A percentile compares a stretch with the other conserved stretches of the same genome.
These are phyloP conservation scores for Procambarus virginalis DNA, from an alignment of 1,140 invertebrate genomes.

Conservation along the genomic window DNA sequence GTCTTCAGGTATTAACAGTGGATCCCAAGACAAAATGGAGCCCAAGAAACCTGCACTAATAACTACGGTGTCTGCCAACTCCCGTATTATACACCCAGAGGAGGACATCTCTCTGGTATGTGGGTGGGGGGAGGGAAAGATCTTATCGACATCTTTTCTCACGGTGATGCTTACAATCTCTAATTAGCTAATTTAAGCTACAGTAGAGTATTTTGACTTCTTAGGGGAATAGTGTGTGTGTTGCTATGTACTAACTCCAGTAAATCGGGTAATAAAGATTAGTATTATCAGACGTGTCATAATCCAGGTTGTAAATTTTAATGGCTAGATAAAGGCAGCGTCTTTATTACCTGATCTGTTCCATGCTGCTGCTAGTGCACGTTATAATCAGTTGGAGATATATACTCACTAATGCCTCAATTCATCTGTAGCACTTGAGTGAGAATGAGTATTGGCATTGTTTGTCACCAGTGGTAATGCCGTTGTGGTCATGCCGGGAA, in stretches of 20 bases:
- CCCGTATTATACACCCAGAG: slow-evolving; percentile 94
- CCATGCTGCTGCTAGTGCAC: slow-evolving; percentile 56
- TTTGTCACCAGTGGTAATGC: neutral
- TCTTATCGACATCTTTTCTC: slow-evolving; percentile 9
- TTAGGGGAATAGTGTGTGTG: slow-evolving; percentile 63
- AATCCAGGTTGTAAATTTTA: neutral
- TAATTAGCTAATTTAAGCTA: slow-evolving; percentile 47
- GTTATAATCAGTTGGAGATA: slow-evolving; percentile 53
- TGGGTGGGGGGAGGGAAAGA: slow-evolving; percentile 70
- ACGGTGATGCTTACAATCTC: slow-evolving; percentile 59
- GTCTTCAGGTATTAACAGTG: slow-evolving; percentile 30
- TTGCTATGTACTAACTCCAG: slow-evolving; percentile 62
- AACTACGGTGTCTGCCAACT: slow-evolving; percentile 86
- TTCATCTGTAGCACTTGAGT: slow-evolving; percentile 54
- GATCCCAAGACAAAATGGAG: slow-evolving; percentile 66
- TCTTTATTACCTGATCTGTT: slow-evolving; percentile 57
- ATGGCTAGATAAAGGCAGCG: neutral
- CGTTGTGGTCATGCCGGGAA: neutral
- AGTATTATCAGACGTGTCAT: neutral
- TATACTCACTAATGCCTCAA: slow-evolving; percentile 65
- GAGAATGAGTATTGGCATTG: slow-evolving; percentile 42
- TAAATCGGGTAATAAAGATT: slow-evolving; percentile 58
- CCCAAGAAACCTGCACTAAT: slow-evolving; percentile 83
- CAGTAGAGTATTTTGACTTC: slow-evolving; percentile 52
- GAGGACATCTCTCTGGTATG: slow-evolving; percentile 91